Evolutionary conservation across 2,113 vertebrate genomes (phyloP).

Genomic region (Saguinus imperator): DNA sequence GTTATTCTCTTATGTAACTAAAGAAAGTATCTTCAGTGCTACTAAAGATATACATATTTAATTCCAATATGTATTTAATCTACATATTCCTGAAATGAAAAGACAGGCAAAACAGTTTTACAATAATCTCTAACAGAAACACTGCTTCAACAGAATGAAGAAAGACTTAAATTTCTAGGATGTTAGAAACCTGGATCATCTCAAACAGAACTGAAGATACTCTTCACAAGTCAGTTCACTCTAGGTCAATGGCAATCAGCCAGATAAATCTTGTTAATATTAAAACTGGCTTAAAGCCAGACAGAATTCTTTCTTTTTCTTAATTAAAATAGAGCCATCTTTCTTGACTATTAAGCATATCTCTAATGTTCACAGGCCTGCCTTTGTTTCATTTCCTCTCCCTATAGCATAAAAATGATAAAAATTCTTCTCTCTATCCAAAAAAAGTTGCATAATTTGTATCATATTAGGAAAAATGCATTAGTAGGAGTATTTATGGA

Average conservation of each 20-base stretch:
- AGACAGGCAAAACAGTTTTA: not conserved
- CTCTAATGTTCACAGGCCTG: not conserved
- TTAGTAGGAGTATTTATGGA: not conserved
- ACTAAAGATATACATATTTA: not conserved
- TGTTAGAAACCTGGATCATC: not conserved
- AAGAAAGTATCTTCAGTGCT: not conserved
- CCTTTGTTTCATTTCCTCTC: not conserved
- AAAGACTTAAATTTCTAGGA: not conserved
- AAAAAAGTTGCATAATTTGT: not conserved
- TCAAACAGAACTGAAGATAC: not conserved
- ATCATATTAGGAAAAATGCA: not conserved
- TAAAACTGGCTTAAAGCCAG: conserved; percentile 12
- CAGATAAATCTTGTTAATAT: not conserved
- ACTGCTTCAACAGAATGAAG: not conserved
- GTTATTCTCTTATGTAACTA: not conserved
- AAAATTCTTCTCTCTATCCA: not conserved
- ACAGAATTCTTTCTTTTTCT: not conserved
- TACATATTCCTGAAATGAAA: not conserved
- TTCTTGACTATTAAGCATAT: not conserved
- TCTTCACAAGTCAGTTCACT: not conserved
- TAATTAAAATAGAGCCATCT: not conserved
- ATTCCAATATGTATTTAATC: not conserved
- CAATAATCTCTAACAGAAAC: not conserved
- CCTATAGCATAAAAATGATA: not conserved
- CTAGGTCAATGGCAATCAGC: not conserved